Evolutionary conservation across 2,113 vertebrate genomes (phyloP), one percentile per base, ranked within the genome.

Genomic region (Menura novaehollandiae): DNA sequence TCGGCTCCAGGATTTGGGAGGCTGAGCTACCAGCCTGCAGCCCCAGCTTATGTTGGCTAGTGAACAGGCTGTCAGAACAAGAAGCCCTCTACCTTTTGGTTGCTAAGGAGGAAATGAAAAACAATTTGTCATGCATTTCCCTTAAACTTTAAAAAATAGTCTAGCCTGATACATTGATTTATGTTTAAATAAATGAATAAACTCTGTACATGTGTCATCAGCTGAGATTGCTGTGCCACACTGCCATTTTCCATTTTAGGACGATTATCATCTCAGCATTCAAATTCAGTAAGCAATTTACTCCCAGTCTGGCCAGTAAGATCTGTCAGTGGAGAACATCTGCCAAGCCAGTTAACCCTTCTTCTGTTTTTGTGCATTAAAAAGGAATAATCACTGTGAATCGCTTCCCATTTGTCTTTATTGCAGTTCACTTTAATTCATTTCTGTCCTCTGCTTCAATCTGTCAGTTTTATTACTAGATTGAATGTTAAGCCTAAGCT

Each of bases 391-490:
- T 82, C 73, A 21, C 66, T 56, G 56, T 60, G 78, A 93, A 55
- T 62, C 0, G 0, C 33, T 74, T 83, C 59, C 24, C 58, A 76
- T 93, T 91, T 94, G 27, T 93, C 85, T 82, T 85, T 43, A 28
- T 71, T 93, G 82, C 63, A 66, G 47, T 88, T 91, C 35, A 58
- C n/a, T 94, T 92, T 63, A 90, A 79, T 96, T 91, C 11, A 43
- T 89, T 91, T 96, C 44, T 76, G 53, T 91, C 64, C 33, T 73
- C 37, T 91, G 37, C 49, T 88, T 91, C 67, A 94, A 52, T 95
- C 78, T 89, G 85, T 76, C 81, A 44, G 9, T 79, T 95, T 82
- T 87, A 96, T 95, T 94, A 80, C 81, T 88, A 85, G 59, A 93
- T 73, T 79, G 78, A 91, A 83, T n/a, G 51, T 85, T 96, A 89